Evolutionary conservation across 1,140 invertebrate genomes (phyloP).

Genomic region (Gryllus bimaculatus): DNA sequence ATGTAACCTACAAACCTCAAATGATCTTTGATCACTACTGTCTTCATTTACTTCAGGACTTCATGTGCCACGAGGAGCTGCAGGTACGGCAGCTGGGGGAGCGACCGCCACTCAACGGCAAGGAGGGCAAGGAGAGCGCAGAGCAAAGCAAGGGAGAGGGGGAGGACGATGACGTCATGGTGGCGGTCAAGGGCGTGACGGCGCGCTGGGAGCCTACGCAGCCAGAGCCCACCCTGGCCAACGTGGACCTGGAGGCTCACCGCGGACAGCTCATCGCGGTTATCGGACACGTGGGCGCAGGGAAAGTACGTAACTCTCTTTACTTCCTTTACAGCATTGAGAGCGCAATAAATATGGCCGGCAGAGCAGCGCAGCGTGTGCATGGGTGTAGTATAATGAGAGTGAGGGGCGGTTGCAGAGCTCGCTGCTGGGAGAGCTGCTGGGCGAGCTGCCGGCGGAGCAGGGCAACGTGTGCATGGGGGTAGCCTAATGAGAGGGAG

Average conservation of each 20-base stretch:
- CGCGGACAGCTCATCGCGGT: slow-evolving; percentile 46
- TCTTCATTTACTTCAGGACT: neutral
- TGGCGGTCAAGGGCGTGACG: slow-evolving; percentile 40
- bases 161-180: slow-evolving; percentile 24
- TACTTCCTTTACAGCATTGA: too few relatives aligned
- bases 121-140: neutral
- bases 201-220: slow-evolving; percentile 40
- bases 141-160: neutral
- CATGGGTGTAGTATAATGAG: too few relatives aligned
- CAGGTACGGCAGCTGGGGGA: neutral
- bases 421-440: neutral
- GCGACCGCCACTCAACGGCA: neutral
- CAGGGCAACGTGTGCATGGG: neutral
- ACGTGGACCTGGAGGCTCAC: slow-evolving; percentile 37
- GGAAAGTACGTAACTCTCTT: slow-evolving; percentile 32
- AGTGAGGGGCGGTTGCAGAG: too few relatives aligned
- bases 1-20: too few relatives aligned
- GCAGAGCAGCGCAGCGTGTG: too few relatives aligned
- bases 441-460: too few relatives aligned
- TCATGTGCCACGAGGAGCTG: neutral
- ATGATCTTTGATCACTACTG: too few relatives aligned
- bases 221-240: slow-evolving; percentile 37
- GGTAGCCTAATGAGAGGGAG: neutral
- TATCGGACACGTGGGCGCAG: slow-evolving; percentile 53
- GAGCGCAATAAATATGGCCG: too few relatives aligned